Evolutionary conservation across 2,113 vertebrate species (phyloP).

Genomic region (Myanophis thanlyinensis): DNA sequence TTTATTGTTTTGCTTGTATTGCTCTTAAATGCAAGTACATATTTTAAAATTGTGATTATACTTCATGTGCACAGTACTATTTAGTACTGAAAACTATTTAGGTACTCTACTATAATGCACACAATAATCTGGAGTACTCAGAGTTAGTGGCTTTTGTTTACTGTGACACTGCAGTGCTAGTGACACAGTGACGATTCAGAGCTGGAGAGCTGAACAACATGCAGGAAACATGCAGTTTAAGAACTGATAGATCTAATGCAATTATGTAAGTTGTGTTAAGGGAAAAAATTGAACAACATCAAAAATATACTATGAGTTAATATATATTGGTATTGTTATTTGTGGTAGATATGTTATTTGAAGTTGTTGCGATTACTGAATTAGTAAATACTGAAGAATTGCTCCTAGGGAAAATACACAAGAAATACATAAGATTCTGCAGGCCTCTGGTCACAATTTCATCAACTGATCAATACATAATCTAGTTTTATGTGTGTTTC

Average conservation of each 20-base stretch:
- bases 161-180: background rate
- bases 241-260: background rate
- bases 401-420: background rate
- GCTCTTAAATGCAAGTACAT: background rate
- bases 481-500: background rate
- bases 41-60: background rate
- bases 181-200: background rate
- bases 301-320: background rate
- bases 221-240: background rate
- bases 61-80: background rate
- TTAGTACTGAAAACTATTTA: background rate
- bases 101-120: background rate
- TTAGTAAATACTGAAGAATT: background rate
- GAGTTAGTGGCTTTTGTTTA: background rate
- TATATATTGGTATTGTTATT: background rate
- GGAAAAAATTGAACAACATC: background rate
- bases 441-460: background rate
- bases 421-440: background rate
- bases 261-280: background rate
- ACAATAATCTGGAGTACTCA: background rate
- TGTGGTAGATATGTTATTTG: background rate
- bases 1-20: background rate
- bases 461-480: background rate
- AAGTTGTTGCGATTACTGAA: background rate
- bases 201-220: background rate